These are phyloP conservation scores for Noctua pronuba DNA, from an alignment of 2,888 invertebrate species.

Conservation along the genomic window DNA sequence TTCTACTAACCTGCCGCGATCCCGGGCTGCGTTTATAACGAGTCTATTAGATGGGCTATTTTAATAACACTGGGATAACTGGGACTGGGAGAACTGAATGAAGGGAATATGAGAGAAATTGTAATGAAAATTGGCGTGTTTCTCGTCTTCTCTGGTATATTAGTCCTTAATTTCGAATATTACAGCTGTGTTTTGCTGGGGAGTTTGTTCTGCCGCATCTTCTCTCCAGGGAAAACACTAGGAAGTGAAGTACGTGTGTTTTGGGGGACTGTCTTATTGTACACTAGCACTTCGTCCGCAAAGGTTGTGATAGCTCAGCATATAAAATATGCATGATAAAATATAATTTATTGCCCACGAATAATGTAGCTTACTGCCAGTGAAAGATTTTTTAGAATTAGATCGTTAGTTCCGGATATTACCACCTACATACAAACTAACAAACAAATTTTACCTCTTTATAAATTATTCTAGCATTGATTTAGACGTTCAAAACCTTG, in stretches of 20 bases:
- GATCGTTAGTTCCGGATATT: no score
- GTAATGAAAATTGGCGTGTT: not conserved
- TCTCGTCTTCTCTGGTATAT: not conserved
- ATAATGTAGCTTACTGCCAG: no score
- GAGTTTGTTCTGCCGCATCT: no score
- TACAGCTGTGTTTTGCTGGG: not conserved
- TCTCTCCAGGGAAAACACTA: not conserved
- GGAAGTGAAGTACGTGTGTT: not conserved
- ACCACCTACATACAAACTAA: no score
- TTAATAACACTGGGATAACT: slow-evolving; percentile 41
- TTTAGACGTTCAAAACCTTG: not conserved
- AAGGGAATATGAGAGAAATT: slow-evolving; percentile 11
- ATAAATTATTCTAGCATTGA: no score
- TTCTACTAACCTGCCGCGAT: slow-evolving; percentile 54
- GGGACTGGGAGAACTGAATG: slow-evolving; percentile 6
- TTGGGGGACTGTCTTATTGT: not conserved
- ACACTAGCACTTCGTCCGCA: no score
- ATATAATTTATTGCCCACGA: no score
- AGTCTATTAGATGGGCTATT: slow-evolving; percentile 54
- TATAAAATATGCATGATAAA: no score
- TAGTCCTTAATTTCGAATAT: no score
- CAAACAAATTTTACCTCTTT: no score
- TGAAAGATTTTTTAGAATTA: no score
- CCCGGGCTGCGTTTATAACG: slow-evolving; percentile 50
- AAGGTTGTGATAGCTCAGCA: no score